phyloP scores from a whole-genome alignment of 2,113 vertebrate species.

The Ailuropoda melanoleuca region DNA sequence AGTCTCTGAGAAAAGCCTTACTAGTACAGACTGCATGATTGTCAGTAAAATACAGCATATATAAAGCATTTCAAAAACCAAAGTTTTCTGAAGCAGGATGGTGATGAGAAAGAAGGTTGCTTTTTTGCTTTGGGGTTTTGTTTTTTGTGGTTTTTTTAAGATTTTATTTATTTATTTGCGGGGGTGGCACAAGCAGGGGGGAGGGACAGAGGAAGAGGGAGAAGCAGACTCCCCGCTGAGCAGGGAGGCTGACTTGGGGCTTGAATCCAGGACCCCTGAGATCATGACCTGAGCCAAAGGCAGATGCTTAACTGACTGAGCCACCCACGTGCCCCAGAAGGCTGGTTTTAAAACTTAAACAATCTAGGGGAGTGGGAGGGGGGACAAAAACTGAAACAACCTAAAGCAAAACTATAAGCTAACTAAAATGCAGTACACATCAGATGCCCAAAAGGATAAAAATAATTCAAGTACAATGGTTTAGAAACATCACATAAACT shows the following conservation, averaged over 20 bases:
- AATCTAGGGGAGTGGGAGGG: neutral
- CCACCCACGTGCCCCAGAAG: neutral
- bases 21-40: neutral
- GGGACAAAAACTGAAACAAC: neutral
- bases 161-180: neutral
- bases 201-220: neutral
- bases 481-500: neutral
- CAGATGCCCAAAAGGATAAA: neutral
- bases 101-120: neutral
- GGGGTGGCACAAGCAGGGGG: neutral
- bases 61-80: conserved; percentile 1
- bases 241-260: neutral
- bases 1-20: neutral
- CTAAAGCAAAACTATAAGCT: conserved; percentile 13
- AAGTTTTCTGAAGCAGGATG: neutral
- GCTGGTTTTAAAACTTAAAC: neutral
- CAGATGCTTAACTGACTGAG: neutral
- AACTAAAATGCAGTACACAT: neutral
- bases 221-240: neutral
- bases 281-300: neutral
- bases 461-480: neutral
- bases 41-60: neutral
- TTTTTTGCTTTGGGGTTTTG: neutral
- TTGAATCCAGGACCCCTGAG: neutral
- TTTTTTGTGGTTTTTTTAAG: neutral